phyloP scores from a whole-genome alignment of 2,113 vertebrate genomes.

The Aegypius monachus region DNA sequence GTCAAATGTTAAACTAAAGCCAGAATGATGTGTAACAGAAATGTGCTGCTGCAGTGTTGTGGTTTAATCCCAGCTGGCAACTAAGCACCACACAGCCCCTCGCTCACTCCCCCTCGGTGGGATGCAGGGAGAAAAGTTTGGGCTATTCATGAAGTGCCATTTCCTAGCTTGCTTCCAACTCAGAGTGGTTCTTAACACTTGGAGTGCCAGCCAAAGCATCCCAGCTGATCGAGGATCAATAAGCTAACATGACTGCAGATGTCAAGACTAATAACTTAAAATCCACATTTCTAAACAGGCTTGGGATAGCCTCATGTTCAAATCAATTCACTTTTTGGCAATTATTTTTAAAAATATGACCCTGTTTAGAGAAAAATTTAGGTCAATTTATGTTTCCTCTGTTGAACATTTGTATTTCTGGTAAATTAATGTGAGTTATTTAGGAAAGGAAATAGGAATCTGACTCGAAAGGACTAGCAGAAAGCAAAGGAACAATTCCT shows the following conservation, averaged over 20 bases:
- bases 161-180: not conserved
- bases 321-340: not conserved
- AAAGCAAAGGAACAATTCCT: constrained; percentile 39
- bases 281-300: not conserved
- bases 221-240: not conserved
- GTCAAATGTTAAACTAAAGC: constrained; percentile 41
- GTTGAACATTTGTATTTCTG: not conserved
- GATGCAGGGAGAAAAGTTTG: not conserved
- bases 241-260: not conserved
- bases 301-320: not conserved
- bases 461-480: not conserved
- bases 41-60: not conserved
- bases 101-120: too few relatives aligned
- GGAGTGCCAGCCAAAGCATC: not conserved
- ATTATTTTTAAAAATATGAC: not conserved
- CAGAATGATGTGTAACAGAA: not conserved
- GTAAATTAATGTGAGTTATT: not conserved
- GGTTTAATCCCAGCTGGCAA: too few relatives aligned
- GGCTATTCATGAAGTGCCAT: not conserved
- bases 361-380: not conserved
- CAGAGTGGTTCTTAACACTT: not conserved
- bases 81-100: too few relatives aligned
- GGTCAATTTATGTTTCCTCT: not conserved
- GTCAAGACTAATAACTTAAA: not conserved
- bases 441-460: not conserved